Evolutionary conservation across 2,113 vertebrate genomes (phyloP).

Genomic region (Willisornis vidua): DNA sequence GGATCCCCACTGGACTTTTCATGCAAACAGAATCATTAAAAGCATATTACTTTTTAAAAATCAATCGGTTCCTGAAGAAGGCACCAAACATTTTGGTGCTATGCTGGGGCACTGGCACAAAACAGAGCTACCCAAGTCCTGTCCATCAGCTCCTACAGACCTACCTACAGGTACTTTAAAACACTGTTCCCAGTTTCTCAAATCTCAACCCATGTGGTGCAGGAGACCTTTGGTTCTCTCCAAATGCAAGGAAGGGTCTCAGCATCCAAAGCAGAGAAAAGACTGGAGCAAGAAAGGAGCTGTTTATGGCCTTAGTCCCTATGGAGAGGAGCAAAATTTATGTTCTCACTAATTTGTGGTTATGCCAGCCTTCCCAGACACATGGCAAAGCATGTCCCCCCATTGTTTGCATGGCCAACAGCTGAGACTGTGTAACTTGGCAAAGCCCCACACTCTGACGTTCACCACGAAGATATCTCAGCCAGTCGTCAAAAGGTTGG

Average conservation of each 20-base stretch:
- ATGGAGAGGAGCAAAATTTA: background rate
- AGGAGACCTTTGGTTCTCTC: background rate
- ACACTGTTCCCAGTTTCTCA: background rate
- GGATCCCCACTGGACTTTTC: background rate
- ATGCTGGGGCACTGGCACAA: background rate
- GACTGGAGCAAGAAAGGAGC: background rate
- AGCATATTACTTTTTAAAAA: background rate
- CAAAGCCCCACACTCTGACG: background rate
- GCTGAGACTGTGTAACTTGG: constrained; percentile 16
- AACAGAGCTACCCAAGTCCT: background rate
- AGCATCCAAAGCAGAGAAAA: background rate
- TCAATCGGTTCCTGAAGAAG: background rate
- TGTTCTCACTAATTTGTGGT: background rate
- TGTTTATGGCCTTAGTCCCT: background rate
- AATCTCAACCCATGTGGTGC: background rate
- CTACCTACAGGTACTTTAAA: background rate
- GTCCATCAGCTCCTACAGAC: background rate
- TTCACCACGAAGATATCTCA: background rate
- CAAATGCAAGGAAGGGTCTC: background rate
- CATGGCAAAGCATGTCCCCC: background rate
- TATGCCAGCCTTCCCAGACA: constrained; percentile 37
- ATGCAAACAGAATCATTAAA: background rate
- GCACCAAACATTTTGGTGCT: background rate
- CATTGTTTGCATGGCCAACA: background rate
- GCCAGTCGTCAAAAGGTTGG: background rate